These are phyloP conservation scores for Synergus itoensis DNA, from an alignment of 2,888 invertebrate genomes.

Conservation along the genomic window DNA sequence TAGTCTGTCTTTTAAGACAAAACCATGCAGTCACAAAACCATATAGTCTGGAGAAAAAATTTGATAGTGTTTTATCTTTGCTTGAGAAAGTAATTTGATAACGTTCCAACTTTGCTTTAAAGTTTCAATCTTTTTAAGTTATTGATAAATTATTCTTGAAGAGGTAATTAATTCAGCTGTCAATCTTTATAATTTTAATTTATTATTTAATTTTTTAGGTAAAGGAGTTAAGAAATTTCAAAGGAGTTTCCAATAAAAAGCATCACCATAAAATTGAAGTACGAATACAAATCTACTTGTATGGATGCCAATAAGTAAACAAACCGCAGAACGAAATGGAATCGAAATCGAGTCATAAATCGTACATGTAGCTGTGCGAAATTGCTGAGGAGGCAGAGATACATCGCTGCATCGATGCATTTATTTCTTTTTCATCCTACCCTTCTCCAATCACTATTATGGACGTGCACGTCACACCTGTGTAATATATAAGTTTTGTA, in stretches of 20 bases:
- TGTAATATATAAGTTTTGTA: constrained; percentile 19
- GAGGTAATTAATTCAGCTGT: too few species aligned
- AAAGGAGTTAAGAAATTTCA: neutral
- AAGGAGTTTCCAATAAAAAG: neutral
- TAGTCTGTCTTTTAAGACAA: too few species aligned
- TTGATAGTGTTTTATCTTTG: too few species aligned
- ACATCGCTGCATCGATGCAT: constrained; percentile 41
- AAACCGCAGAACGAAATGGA: constrained; percentile 65
- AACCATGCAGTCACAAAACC: too few species aligned
- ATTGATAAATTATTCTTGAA: too few species aligned
- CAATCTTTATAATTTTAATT: too few species aligned
- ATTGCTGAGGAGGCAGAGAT: constrained; percentile 60
- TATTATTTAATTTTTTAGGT: too few species aligned
- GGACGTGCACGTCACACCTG: constrained; percentile 20
- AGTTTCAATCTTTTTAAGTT: too few species aligned
- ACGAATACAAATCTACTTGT: neutral
- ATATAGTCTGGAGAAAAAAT: too few species aligned
- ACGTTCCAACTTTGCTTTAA: too few species aligned
- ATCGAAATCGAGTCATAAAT: constrained; percentile 69
- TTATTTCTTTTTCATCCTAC: constrained; percentile 24
- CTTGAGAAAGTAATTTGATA: too few species aligned
- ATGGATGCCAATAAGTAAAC: constrained; percentile 64
- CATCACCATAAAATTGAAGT: constrained; percentile 1
- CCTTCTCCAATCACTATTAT: constrained; percentile 12
- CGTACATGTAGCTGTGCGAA: constrained; percentile 60